Conservation (phyloP, 2,113 vertebrate genomes). For the Tragelaphus buxtoni region DNA sequence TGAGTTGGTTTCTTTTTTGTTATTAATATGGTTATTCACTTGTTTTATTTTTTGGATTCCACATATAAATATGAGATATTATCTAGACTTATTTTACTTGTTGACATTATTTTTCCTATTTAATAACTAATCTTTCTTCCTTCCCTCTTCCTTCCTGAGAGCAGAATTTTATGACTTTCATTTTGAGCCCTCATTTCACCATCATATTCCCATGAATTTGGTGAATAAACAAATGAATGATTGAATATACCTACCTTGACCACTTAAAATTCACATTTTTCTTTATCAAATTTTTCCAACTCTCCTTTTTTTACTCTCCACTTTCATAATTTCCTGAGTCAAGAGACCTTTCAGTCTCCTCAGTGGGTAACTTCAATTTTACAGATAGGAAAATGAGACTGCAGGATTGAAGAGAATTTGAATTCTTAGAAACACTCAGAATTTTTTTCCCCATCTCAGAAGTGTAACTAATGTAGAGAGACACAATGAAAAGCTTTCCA, state of each 20-base stretch:
- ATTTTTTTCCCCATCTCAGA: neutral
- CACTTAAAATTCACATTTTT: neutral
- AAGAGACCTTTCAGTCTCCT: neutral
- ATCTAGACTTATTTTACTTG: neutral
- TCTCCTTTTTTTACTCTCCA: neutral
- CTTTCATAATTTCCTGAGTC: neutral
- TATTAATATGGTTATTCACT: neutral
- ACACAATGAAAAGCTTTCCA: slow-evolving; percentile 31
- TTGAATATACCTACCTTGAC: neutral
- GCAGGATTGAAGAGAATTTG: neutral
- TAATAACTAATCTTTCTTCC: neutral
- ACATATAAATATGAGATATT: neutral
- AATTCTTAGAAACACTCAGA: slow-evolving; percentile 53
- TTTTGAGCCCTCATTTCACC: neutral
- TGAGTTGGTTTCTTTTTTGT: neutral
- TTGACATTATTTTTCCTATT: neutral
- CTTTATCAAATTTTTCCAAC: neutral
- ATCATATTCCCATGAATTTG: neutral
- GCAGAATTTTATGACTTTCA: neutral
- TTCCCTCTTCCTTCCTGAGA: neutral
- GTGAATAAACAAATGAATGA: neutral
- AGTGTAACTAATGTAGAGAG: slow-evolving; percentile 1
- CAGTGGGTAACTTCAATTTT: neutral
- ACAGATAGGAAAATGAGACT: neutral
- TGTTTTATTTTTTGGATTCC: neutral